Evolutionary conservation across 2,888 invertebrate species (phyloP), one percentile per base, ranked within the genome.

Genomic region (Drosophila villosipedis): DNA sequence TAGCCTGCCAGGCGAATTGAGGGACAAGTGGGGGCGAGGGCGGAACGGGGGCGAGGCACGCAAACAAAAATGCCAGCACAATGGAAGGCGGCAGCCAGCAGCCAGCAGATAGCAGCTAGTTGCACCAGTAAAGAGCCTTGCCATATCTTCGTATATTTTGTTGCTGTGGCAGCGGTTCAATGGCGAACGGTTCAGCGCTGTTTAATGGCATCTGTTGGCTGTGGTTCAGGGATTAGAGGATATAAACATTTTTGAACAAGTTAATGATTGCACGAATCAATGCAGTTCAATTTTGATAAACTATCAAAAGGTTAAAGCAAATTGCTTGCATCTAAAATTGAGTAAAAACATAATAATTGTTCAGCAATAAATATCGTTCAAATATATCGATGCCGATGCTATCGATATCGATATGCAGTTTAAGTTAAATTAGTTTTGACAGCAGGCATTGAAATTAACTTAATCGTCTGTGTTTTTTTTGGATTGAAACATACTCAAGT

Each of bases 371-470:
- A 25, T 25, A 47, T 25, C 12, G 43, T 22, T 22, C 47, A 47
- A 2, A 25, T 25, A 16, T 25, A 47, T 47, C 41, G 41, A n/a
- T 41, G n/a, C 10, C 10, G 4, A 5, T n/a, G 41, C n/a, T 16
- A 22, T 22, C 14, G 14, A 22, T 22, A 22, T 47, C 47, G 47
- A 47, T 47, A 47, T 22, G 14, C 22, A 7, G 2, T 14, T 22
- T 16, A 22, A 22, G 47, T 4, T 22, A 7, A 47, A 47, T 22
- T 6, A 0, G 14, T 43, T 4, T 22, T 14, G 12, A 43, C 43
- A 43, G 7, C 43, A 22, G 22, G 43, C 7, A 16, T 43, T 39
- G 12, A 71, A 77, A 64, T 64, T 64, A 10, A 22, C 0, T n/a
- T 30, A 2, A 30, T 12, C 1, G 33, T 47, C 50, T 35, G 28